phyloP scores from a whole-genome alignment of 2,888 invertebrate species.

The Folsomia manolachei region DNA sequence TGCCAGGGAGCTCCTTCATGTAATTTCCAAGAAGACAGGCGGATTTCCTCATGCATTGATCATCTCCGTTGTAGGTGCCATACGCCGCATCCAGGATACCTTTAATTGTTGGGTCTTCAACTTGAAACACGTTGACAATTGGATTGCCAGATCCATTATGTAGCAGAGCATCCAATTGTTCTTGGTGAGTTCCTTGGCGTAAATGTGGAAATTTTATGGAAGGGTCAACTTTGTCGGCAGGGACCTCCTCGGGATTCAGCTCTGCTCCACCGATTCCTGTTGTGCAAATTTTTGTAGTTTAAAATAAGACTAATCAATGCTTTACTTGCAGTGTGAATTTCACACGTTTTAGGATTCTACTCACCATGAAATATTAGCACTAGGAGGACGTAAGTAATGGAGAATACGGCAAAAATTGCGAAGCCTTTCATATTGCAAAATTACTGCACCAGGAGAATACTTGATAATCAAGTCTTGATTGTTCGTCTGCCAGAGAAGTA shows the following conservation, averaged over 20 bases:
- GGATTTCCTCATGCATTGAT: slow-evolving; percentile 36
- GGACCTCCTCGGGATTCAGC: too few relatives aligned
- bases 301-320: too few relatives aligned
- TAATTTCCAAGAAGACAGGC: slow-evolving; percentile 40
- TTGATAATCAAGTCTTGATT: too few relatives aligned
- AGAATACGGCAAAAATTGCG: slow-evolving; percentile 24
- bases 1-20: slow-evolving; percentile 34
- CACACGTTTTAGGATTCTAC: not conserved
- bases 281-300: too few relatives aligned
- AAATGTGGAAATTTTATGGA: not conserved
- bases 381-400: slow-evolving; percentile 36
- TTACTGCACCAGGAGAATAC: too few relatives aligned
- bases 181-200: too few relatives aligned
- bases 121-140: slow-evolving; percentile 30
- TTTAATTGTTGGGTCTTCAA: slow-evolving; percentile 25
- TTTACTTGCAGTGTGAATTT: not conserved
- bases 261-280: too few relatives aligned
- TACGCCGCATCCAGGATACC: slow-evolving; percentile 27
- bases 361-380: slow-evolving; percentile 38
- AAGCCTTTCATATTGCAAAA: slow-evolving; percentile 34
- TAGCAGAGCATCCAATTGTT: too few relatives aligned
- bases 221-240: too few relatives aligned
- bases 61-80: slow-evolving; percentile 33
- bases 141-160: slow-evolving; percentile 26
- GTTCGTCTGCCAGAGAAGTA: too few relatives aligned